Conservation (phyloP, 53 echinoderm and acorn worm genomes). For the Temnopleurus reevesii region DNA sequence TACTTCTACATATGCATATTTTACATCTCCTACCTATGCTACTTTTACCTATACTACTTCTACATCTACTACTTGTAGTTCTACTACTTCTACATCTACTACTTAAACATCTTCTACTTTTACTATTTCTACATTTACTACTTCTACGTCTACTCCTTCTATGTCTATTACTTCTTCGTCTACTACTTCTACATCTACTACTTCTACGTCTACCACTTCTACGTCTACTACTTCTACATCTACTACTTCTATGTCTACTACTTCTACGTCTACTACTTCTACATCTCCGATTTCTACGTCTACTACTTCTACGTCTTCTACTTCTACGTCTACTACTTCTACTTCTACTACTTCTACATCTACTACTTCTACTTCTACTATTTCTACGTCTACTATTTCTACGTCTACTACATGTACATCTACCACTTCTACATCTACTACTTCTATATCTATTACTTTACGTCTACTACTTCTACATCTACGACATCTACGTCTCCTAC, state of each 20-base stretch:
- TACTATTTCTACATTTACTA: neutral
- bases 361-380: neutral
- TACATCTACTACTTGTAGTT: neutral
- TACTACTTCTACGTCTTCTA: neutral
- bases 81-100: neutral
- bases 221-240: neutral
- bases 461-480: neutral
- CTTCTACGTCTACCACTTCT: neutral
- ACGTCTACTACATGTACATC: too few relatives aligned
- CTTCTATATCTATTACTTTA: too few relatives aligned
- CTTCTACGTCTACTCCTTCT: neutral
- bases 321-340: too few relatives aligned
- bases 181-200: neutral
- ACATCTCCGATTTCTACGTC: neutral
- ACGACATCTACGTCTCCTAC: neutral
- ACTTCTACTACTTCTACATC: too few relatives aligned
- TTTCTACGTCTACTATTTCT: too few relatives aligned
- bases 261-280: neutral
- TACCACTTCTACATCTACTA: neutral
- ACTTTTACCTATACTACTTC: neutral
- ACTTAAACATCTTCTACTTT: neutral
- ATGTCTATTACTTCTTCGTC: neutral
- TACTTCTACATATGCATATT: neutral
- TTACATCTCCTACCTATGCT: neutral
- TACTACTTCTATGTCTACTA: neutral